Percentiles rank a stretch among this genome's conserved stretches.
Conservation (phyloP, 2,888 invertebrate species). For the Synanthedon tipuliformis region DNA sequence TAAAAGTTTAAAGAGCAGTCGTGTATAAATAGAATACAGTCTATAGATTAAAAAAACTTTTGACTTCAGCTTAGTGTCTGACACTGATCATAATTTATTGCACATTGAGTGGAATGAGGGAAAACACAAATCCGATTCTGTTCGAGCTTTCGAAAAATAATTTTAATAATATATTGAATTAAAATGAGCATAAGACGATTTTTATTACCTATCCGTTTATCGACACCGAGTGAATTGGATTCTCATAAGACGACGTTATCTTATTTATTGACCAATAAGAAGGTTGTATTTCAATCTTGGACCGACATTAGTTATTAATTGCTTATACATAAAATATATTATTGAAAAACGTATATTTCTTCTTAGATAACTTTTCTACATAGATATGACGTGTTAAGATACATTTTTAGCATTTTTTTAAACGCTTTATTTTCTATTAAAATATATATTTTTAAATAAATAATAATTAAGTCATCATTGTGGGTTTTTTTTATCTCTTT, state of each 20-base stretch:
- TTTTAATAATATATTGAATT: conserved; percentile 49
- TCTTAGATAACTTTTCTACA: too few species aligned
- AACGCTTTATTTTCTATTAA: too few species aligned
- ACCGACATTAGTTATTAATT: conserved; percentile 2
- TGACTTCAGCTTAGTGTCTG: conserved; percentile 12
- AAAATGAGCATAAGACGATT: conserved; percentile 48
- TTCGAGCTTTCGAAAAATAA: conserved; percentile 32
- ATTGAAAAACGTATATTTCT: background rate
- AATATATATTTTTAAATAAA: too few species aligned
- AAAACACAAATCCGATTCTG: conserved; percentile 37
- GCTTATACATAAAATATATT: background rate
- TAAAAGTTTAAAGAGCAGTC: too few species aligned
- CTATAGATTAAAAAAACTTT: background rate
- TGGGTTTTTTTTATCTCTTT: too few species aligned
- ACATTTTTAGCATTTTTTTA: too few species aligned
- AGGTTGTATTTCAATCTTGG: conserved; percentile 3
- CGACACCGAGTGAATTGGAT: conserved; percentile 38
- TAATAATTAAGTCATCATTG: too few species aligned
- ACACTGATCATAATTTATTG: conserved; percentile 54
- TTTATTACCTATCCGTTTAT: conserved; percentile 33
- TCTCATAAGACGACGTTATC: conserved; percentile 24
- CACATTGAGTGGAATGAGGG: conserved; percentile 34
- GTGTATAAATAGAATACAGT: too few species aligned
- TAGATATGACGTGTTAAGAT: too few species aligned
- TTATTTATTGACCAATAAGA: conserved; percentile 7